Evolutionary conservation across 2,888 invertebrate species (phyloP), one percentile per base, ranked within the genome.

Genomic region (Entomobrya multifasciata): DNA sequence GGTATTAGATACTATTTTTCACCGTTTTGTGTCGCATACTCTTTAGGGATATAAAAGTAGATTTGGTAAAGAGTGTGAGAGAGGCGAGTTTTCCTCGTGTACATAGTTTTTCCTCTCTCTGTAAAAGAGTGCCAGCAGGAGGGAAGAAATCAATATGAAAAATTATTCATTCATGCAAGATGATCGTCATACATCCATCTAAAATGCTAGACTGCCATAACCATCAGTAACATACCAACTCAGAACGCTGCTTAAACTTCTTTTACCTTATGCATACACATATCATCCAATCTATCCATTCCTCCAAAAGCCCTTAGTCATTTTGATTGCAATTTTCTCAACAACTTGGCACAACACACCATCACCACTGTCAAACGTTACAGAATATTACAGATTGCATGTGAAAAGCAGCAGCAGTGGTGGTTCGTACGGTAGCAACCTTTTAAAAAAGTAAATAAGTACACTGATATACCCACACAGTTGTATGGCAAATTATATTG

Each of bases 81-180:
- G 22, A 36, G 41, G 17, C 30, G 36, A 6, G 36, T 25, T 20
- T 36, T 70, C n/a, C n/a, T n/a, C n/a, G n/a, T n/a, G n/a, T n/a
- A n/a, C n/a, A 70, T 52, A 65, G 30, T 70, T 81, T 70, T 83
- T 70, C n/a, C 1, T n/a, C n/a, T 22, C 13, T 1, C 8, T 44
- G 20, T 49, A 57, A 76, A 57, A 57, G 57, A 77, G 77, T 20
- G 77, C 36, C 74, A 30, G 30, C 49, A 74, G 49, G 74, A 74
- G 77, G 84, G 36, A 70, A 62, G 78, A 79, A 85, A 85, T 85
- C 85, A 85, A 85, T 85, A 85, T 85, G 85, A 85, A 85, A 85
- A 85, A 85, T 85, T 85, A 85, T 85, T 85, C 85, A 85, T 85
- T 85, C 85, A 85, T 85, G 85, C 85, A 85, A 79, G 79, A 85